Percentiles rank a stretch among this genome's conserved stretches.
Conservation (phyloP, 2,797 vertebrate species). For the Urocyon cinereoargenteus region DNA sequence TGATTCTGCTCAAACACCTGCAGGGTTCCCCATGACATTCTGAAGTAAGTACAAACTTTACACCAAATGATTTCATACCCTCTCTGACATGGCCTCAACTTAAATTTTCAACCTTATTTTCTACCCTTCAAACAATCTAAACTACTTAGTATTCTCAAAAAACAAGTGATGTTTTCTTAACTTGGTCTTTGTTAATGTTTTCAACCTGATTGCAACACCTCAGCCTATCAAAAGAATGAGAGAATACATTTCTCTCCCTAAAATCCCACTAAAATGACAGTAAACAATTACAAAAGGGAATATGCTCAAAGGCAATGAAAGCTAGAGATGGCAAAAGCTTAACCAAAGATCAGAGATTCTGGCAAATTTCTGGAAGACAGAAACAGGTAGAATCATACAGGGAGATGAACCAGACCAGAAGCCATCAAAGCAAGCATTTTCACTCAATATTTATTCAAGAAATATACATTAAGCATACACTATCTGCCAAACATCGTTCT, state of each 20-base stretch:
- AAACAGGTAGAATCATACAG: not conserved
- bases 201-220: not conserved
- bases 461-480: not conserved
- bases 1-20: slow-evolving; percentile 35
- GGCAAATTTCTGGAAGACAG: slow-evolving; percentile 45
- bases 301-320: slow-evolving; percentile 36
- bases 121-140: slow-evolving; percentile 11
- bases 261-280: slow-evolving; percentile 12
- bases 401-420: slow-evolving; percentile 3
- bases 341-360: not conserved
- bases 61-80: slow-evolving; percentile 36
- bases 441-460: slow-evolving; percentile 3
- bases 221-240: not conserved
- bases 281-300: slow-evolving; percentile 36
- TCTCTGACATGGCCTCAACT: not conserved
- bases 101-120: slow-evolving; percentile 64
- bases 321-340: slow-evolving; percentile 20
- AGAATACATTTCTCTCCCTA: not conserved
- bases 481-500: slow-evolving; percentile 9
- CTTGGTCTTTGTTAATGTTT: not conserved
- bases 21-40: slow-evolving; percentile 1
- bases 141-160: slow-evolving; percentile 6
- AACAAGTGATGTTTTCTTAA: slow-evolving; percentile 31
- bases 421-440: slow-evolving; percentile 42
- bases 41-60: slow-evolving; percentile 47